These are phyloP conservation scores for Anaspis maculata DNA, from an alignment of 2,888 invertebrate genomes.

Conservation along the genomic window DNA sequence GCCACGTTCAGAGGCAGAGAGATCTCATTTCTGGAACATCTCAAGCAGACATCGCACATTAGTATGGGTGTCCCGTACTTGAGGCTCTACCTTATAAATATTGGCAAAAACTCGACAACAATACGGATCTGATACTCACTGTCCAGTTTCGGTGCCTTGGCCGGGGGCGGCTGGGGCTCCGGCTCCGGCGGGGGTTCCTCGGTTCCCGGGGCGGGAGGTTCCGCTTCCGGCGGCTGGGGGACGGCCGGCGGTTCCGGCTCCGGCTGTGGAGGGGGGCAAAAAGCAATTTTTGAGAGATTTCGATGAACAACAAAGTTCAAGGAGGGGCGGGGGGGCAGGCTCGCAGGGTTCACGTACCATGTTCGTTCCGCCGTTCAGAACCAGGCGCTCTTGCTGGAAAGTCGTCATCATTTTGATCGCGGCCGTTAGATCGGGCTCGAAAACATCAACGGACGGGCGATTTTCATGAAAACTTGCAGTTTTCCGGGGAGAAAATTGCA, in stretches of 20 bases:
- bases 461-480: neutral
- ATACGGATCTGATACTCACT: conserved; percentile 36
- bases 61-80: conserved; percentile 37
- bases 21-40: conserved; percentile 45
- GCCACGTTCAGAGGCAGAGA: conserved; percentile 38
- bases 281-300: no score
- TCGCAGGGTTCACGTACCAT: conserved; percentile 13
- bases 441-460: no score
- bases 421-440: no score
- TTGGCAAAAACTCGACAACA: conserved; percentile 12
- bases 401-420: conserved; percentile 38
- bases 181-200: neutral
- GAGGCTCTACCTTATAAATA: conserved; percentile 22
- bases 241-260: conserved; percentile 6
- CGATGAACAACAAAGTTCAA: no score
- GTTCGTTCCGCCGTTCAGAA: conserved; percentile 21
- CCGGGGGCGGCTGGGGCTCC: conserved; percentile 34
- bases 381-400: conserved; percentile 33
- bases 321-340: conserved; percentile 1
- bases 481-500: neutral
- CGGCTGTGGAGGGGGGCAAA: conserved; percentile 2
- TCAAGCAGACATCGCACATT: conserved; percentile 47
- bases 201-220: conserved; percentile 6
- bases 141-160: conserved; percentile 27
- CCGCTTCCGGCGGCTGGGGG: conserved; percentile 9